Evolutionary conservation across 2,797 vertebrate species (phyloP).

Genomic region (Setipinna tenuifilis): DNA sequence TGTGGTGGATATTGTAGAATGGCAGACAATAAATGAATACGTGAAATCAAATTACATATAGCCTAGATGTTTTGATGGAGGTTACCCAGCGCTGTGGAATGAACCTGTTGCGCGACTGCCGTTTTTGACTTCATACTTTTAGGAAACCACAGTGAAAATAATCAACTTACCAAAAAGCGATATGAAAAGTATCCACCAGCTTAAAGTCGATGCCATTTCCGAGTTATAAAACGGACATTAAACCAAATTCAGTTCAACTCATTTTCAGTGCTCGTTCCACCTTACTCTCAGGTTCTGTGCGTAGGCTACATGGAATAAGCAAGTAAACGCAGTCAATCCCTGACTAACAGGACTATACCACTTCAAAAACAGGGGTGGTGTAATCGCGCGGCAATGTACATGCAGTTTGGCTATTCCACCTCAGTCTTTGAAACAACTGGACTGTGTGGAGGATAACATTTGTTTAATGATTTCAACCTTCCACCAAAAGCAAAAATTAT

Average conservation of each 20-base stretch:
- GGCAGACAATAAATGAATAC: neutral
- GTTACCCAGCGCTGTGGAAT: conserved; percentile 27
- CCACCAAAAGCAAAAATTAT: too few species aligned
- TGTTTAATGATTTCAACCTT: neutral
- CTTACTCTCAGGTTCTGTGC: conserved; percentile 53
- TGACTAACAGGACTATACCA: neutral
- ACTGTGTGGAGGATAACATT: neutral
- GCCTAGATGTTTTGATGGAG: conserved; percentile 20
- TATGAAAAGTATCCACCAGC: conserved; percentile 62
- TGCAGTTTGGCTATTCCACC: too few species aligned
- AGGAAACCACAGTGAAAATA: neutral
- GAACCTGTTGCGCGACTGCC: conserved; percentile 69
- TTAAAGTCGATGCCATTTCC: conserved; percentile 67
- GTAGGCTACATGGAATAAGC: conserved; percentile 67
- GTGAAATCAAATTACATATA: neutral
- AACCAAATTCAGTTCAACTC: conserved; percentile 56
- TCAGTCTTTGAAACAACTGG: neutral
- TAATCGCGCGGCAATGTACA: neutral
- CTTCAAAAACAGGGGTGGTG: neutral
- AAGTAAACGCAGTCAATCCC: conserved; percentile 35
- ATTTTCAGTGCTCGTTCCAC: conserved; percentile 47
- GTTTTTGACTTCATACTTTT: neutral
- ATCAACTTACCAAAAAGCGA: conserved; percentile 68
- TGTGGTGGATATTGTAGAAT: neutral
- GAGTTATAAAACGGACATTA: conserved; percentile 40